Evolutionary conservation across 2,797 vertebrate genomes (phyloP).

Genomic region (Macropus fuliginosus): DNA sequence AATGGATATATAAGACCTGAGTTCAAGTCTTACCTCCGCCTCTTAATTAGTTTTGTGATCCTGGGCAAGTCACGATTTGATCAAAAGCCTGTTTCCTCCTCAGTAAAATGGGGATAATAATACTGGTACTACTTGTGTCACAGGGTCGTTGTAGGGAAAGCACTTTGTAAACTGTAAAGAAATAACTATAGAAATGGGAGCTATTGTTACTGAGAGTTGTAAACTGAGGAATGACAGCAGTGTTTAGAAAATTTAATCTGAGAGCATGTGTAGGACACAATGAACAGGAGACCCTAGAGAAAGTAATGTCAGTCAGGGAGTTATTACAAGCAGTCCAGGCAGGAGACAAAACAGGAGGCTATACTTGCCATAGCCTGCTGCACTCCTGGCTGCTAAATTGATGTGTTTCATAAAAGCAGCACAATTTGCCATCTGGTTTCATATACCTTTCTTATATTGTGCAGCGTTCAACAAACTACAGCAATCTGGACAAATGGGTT

Average conservation of each 20-base stretch:
- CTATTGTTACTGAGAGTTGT: neutral
- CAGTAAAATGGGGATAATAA: neutral
- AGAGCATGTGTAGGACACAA: neutral
- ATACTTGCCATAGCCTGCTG: neutral
- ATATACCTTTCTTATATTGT: constrained; percentile 11
- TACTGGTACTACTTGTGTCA: neutral
- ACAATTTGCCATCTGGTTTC: constrained; percentile 3
- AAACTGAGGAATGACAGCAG: neutral
- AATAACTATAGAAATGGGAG: neutral
- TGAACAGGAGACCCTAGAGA: neutral
- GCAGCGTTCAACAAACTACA: neutral
- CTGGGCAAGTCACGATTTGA: neutral
- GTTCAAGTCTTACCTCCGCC: neutral
- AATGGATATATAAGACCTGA: neutral
- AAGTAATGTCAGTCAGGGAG: neutral
- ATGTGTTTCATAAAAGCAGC: constrained; percentile 36
- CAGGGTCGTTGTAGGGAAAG: neutral
- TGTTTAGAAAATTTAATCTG: neutral
- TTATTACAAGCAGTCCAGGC: neutral
- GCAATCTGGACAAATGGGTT: neutral
- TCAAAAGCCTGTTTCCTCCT: neutral
- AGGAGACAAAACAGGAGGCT: neutral
- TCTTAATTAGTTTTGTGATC: constrained; percentile 5
- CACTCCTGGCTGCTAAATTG: neutral
- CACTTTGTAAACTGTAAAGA: neutral